phyloP scores from a whole-genome alignment of 1,140 invertebrate species.

The Physella acuta region DNA sequence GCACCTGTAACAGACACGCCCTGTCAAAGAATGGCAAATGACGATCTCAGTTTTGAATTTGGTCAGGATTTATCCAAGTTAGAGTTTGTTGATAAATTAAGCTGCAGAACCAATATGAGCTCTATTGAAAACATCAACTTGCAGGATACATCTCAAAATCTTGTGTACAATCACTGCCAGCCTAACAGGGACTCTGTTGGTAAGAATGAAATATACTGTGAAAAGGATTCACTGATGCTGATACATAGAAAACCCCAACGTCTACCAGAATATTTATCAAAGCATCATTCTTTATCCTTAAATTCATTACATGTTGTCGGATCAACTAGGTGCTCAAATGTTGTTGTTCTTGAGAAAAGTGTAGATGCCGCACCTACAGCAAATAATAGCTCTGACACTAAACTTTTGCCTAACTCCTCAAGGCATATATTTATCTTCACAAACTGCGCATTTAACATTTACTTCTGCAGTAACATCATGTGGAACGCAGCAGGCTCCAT shows the following conservation, averaged over 20 bases:
- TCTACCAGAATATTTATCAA: not conserved
- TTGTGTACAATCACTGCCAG: not conserved
- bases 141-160: not conserved
- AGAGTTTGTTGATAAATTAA: conserved; percentile 12
- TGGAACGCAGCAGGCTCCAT: conserved; percentile 48
- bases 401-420: conserved; percentile 7
- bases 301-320: conserved; percentile 1
- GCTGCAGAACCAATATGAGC: not conserved
- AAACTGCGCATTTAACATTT: conserved; percentile 44
- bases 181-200: not conserved
- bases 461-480: conserved; percentile 47
- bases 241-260: too few species aligned
- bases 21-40: not conserved
- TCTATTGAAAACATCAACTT: not conserved
- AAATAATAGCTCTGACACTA: too few species aligned
- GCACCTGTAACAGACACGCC: not conserved
- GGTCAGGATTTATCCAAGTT: not conserved
- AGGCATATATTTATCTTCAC: conserved; percentile 36
- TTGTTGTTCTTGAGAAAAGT: not conserved
- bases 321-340: not conserved
- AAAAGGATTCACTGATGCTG: too few species aligned
- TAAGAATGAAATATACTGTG: not conserved
- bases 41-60: not conserved
- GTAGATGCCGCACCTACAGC: not conserved
- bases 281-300: not conserved